phyloP scores from a whole-genome alignment of 1,140 invertebrate genomes.

The Drosophila nikananu region DNA sequence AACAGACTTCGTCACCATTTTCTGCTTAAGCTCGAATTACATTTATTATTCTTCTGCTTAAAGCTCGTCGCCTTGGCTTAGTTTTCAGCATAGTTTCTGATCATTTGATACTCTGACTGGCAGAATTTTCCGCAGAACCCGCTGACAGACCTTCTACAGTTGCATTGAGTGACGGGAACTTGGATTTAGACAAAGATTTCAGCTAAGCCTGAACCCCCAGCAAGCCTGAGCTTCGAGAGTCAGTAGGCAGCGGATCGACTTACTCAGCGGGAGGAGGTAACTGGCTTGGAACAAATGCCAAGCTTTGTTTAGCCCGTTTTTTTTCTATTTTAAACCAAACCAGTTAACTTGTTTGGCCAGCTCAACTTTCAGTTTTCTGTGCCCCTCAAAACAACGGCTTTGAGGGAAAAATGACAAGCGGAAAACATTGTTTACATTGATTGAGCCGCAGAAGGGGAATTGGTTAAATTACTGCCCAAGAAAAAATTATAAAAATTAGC shows the following conservation, averaged over 20 bases:
- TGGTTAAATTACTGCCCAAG: slow-evolving; percentile 23
- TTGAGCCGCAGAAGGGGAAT: slow-evolving; percentile 7
- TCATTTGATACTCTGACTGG: slow-evolving; percentile 38
- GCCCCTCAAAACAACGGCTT: slow-evolving; percentile 4
- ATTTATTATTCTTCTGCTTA: slow-evolving; percentile 25
- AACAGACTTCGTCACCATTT: neutral
- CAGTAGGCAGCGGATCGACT: slow-evolving; percentile 29
- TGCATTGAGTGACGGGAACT: slow-evolving; percentile 26
- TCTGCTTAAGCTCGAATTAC: neutral
- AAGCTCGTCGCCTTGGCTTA: slow-evolving; percentile 44
- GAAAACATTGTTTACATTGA: slow-evolving; percentile 63
- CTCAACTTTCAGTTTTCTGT: slow-evolving; percentile 58
- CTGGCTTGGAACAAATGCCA: slow-evolving; percentile 37
- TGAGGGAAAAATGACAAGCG: slow-evolving; percentile 53
- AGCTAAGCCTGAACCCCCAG: slow-evolving; percentile 28
- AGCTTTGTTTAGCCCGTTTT: slow-evolving; percentile 47
- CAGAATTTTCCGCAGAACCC: slow-evolving; percentile 33
- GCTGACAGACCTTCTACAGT: slow-evolving; percentile 39
- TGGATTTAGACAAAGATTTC: slow-evolving; percentile 50
- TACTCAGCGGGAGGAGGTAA: slow-evolving; percentile 28
- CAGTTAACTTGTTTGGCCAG: slow-evolving; percentile 51
- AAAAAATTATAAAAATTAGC: slow-evolving; percentile 56
- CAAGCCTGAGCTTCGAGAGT: slow-evolving; percentile 43
- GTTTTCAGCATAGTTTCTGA: slow-evolving; percentile 25
- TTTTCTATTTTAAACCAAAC: slow-evolving; percentile 30